A percentile compares a stretch with the other conserved stretches of the same genome.
phyloP scores from a whole-genome alignment of 2,113 vertebrate species.

The Butorides virescens region DNA sequence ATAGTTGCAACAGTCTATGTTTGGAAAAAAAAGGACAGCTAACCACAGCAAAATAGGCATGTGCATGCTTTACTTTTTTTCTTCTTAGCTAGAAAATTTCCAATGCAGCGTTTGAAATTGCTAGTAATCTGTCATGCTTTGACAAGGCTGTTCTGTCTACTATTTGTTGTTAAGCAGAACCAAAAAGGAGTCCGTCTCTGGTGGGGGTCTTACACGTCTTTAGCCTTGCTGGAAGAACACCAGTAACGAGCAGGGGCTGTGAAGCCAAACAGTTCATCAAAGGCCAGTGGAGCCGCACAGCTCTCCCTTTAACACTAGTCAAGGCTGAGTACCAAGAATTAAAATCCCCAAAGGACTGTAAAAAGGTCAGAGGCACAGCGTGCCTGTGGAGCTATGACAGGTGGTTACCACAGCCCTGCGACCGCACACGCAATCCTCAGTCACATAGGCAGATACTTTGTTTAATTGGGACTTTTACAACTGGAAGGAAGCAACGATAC shows the following conservation, averaged over 20 bases:
- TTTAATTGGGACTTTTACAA: neutral
- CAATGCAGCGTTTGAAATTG: neutral
- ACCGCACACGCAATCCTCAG: neutral
- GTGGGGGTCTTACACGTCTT: neutral
- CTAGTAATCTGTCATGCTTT: neutral
- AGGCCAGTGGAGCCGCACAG: neutral
- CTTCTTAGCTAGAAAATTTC: neutral
- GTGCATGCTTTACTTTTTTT: neutral
- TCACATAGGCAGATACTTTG: neutral
- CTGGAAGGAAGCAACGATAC: neutral
- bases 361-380: neutral
- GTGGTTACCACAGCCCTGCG: neutral
- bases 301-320: neutral
- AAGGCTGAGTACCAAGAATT: neutral
- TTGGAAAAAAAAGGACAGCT: neutral
- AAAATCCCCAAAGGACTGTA: neutral
- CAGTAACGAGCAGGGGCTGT: neutral
- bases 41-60: neutral
- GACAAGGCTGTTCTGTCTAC: neutral
- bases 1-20: neutral
- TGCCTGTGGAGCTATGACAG: neutral
- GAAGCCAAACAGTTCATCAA: neutral
- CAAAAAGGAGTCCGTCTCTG: neutral
- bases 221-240: neutral
- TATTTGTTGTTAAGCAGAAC: neutral